Base-by-base conservation (phyloP, 2,888 invertebrate genomes). In the Brachylomia viminalis region DNA sequence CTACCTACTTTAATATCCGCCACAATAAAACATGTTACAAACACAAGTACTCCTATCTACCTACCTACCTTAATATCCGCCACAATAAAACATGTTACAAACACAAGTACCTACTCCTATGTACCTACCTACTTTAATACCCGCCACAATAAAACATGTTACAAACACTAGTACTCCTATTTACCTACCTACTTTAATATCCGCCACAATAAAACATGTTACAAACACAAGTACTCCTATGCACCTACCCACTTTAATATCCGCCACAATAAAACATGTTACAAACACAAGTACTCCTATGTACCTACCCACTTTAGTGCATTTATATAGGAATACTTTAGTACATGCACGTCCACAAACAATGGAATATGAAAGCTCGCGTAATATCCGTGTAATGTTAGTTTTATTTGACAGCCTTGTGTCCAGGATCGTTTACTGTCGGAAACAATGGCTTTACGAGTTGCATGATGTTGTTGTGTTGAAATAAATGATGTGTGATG, bases 311-410 rank as follows among this genome's bases (percentile, higher is more conserved):
- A 38, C 38, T 38, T 20, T 59, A 59, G n/a, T 62, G 38, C n/a
- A 17, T 13, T 15, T 1, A n/a, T 42, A 17, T 27, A 58, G 2
- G n/a, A 10, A 27, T 27, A n/a, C 42, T 42, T n/a, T 17, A 59
- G 27, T 54, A 56, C 42, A 45, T 45, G 62, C 33, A 58, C 52
- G 76, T 58, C 20, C 30, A 45, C 54, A 79, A 62, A 80, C 72
- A 83, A 83, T 72, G 66, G 33, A 65, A 61, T 79, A 62, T 65
- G 69, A 47, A 45, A 67, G 59, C 70, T 38, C 4, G 7, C 23
- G 59, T 79, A 58, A 79, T 79, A 61, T 58, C 54, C 27, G 23
- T 65, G 47, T 78, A 59, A 78, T 83, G 58, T n/a, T 59, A 61
- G 64, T 80, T 79, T 79, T 70, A 83, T 80, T 59, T 54, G 65